A percentile compares a stretch with the other conserved stretches of the same genome.
Evolutionary conservation across 1,140 invertebrate species (phyloP).

Genomic region (Battus philenor): DNA sequence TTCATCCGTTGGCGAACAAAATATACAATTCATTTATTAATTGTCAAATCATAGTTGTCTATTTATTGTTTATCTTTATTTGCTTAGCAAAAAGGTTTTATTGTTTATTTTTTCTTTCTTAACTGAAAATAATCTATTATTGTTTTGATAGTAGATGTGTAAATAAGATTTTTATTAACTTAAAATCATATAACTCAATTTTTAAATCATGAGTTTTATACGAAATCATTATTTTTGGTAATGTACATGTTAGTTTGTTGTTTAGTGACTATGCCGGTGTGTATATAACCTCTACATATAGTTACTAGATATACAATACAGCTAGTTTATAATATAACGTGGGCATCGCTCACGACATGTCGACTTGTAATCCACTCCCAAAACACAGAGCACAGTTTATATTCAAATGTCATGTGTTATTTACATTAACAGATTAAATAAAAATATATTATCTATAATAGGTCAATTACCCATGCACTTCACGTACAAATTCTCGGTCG

Average conservation of each 20-base stretch:
- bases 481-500: conserved; percentile 9
- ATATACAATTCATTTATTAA: conserved; percentile 19
- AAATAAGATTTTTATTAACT: conserved; percentile 70
- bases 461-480: conserved; percentile 16
- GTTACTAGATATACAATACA: conserved; percentile 39
- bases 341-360: conserved; percentile 9
- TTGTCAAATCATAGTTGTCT: conserved; percentile 29
- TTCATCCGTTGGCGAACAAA: neutral
- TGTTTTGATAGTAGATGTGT: conserved; percentile 55
- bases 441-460: conserved; percentile 8
- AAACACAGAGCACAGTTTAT: conserved; percentile 17
- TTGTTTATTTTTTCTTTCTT: conserved; percentile 44
- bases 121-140: conserved; percentile 41
- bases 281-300: conserved; percentile 47
- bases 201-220: conserved; percentile 22
- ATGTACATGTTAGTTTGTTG: conserved; percentile 66
- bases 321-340: conserved; percentile 33
- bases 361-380: conserved; percentile 20
- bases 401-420: conserved; percentile 13
- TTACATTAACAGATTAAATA: conserved; percentile 1
- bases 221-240: conserved; percentile 29
- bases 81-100: conserved; percentile 60
- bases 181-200: conserved; percentile 23
- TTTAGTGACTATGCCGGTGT: conserved; percentile 63
- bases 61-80: conserved; percentile 51